A percentile compares a stretch with the other conserved stretches of the same genome.
These are phyloP conservation scores for Protosalanx chinensis DNA, from an alignment of 2,797 vertebrate genomes.

Conservation along the genomic window DNA sequence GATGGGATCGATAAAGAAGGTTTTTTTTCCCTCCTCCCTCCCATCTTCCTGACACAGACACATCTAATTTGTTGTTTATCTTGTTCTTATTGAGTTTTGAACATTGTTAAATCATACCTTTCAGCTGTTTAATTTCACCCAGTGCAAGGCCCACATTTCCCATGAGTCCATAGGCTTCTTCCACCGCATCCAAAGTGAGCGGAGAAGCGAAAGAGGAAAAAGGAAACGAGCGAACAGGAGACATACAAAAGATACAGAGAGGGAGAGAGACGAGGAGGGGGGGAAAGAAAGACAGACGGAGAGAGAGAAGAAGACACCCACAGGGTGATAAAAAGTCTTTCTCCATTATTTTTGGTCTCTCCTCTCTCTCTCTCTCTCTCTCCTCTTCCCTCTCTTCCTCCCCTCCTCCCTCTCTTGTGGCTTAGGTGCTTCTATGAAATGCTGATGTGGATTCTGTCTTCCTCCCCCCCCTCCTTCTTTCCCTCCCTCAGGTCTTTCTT, in stretches of 20 bases:
- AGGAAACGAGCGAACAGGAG: conserved; percentile 12
- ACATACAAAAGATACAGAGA: conserved; percentile 27
- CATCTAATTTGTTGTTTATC: conserved; percentile 92
- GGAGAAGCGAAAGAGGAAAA: conserved; percentile 30
- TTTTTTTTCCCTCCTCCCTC: conserved; percentile 57
- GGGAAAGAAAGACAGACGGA: conserved; percentile 13
- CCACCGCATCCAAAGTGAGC: conserved; percentile 54
- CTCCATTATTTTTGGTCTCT: conserved; percentile 56
- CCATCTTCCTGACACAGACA: conserved; percentile 80
- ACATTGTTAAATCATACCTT: conserved; percentile 92
- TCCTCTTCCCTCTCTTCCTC: conserved; percentile 63
- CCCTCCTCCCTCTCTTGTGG: conserved; percentile 60
- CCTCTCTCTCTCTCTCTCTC: conserved; percentile 32
- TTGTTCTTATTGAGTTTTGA: conserved; percentile 87
- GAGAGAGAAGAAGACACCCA: conserved; percentile 42
- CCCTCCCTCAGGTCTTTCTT: conserved; percentile 76
- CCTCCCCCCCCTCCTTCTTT: conserved; percentile 13
- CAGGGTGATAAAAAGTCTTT: conserved; percentile 56
- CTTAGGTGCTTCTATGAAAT: conserved; percentile 85
- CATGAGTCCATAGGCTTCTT: conserved; percentile 73
- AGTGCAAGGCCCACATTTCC: conserved; percentile 74
- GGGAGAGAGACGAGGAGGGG: conserved; percentile 21
- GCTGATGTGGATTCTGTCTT: conserved; percentile 75
- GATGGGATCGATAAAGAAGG: conserved; percentile 80
- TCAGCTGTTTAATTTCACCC: conserved; percentile 89